Base-by-base conservation (phyloP, 1,140 invertebrate species). In the Dolichoris vasculosae region DNA sequence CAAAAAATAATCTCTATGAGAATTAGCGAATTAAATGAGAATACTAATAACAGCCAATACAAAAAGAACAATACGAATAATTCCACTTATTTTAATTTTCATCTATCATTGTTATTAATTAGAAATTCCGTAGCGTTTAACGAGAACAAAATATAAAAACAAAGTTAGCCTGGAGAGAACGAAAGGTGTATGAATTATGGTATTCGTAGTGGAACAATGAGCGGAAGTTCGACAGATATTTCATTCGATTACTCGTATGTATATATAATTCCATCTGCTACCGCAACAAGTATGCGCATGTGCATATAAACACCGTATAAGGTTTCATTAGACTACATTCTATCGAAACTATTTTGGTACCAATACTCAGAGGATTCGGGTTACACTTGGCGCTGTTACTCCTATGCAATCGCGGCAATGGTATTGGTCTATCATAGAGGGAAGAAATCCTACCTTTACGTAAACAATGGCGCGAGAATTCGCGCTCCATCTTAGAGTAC, bases 251-350 rank as follows among this genome's bases (percentile, higher is more conserved):
- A 55, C 30, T 35, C 20, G 35, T 76, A 43, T 83, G 17, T 35
- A 38, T 46, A 35, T 64, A 77, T 83, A 83, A 76, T 83, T 83
- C 20, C 40, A 30, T 15, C 51, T 38, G 55, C 80, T 71, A 20
- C 11, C 35, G 23, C n/a, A 48, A 51, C 26, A 23, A 30, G 20
- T 71, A 23, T 32, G 30, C 11, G 1, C 20, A 55, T 4, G 26
- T 75, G 71, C 2, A 71, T 82, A 1, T 38, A n/a, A 23, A 51
- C 48, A 23, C 32, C 82, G 30, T 55, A 64, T 40, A 64, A 67
- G 26, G 48, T 80, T 81, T 85, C 84, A 81, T 84, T 84, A 78
- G 63, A 84, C 63, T 59, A 71, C 76, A 71, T 84, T 84, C 75
- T 79, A 79, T 84, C 43, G 83, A 79, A 84, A 84, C 76, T 84